Base-by-base conservation (phyloP, 1,140 invertebrate genomes). In the Drosophila watanabei region DNA sequence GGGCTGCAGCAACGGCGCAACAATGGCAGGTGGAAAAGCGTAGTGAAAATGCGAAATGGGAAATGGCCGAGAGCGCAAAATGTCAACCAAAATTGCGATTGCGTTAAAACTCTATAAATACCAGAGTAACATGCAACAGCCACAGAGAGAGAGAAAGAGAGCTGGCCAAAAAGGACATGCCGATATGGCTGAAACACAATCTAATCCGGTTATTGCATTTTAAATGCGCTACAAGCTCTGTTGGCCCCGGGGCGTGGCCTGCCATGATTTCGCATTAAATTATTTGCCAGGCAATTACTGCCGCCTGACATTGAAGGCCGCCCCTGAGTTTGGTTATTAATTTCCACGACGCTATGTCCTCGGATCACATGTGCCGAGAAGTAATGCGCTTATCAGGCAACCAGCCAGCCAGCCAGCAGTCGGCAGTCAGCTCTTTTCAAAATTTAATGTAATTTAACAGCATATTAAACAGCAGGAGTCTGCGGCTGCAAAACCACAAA, bases 31-130 rank as follows among this genome's bases (percentile, higher is more conserved):
- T 35, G 64, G 61, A 52, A 32, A 20, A 56, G 13, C 14, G 45
- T 16, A n/a, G 48, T 5, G 45, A 48, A 61, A 61, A 32, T 56
- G 48, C 60, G 43, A 80, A 80, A 69, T 39, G 57, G 71, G 52
- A 68, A 79, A 80, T 73, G 68, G 77, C 77, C 69, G 60, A 68
- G 37, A 87, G 88, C 87, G 83, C 69, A 84, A 82, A 91, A 88
- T 91, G 88, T 91, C 88, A 88, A 73, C 83, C 86, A 84, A 82
- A 92, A 88, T 88, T 88, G 88, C 80, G 88, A 91, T 91, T 91
- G 88, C 82, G 88, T 91, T 91, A 91, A 91, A 91, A 91, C 88
- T 91, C 88, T 91, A 91, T 91, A 91, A 91, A 91, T 91, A 91
- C 83, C 75, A 91, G 75, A 91, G 87, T 91, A 91, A 90, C 83